Percentiles rank a stretch among this genome's conserved stretches.
phyloP scores from a whole-genome alignment of 64 coral and sea anemone species.

The Montipora cactus region DNA sequence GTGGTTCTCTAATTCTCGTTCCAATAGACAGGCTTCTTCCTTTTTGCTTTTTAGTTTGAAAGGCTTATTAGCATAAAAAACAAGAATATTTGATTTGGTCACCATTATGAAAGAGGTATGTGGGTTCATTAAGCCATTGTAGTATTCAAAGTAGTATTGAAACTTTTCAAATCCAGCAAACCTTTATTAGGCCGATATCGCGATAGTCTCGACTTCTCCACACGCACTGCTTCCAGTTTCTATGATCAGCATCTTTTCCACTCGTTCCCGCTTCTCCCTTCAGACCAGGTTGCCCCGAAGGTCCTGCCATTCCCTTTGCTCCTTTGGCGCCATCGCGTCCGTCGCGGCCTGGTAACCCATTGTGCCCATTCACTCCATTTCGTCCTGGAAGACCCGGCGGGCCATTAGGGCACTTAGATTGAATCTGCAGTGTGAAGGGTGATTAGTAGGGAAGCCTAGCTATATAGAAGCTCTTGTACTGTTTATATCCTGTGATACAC shows the following conservation, averaged over 20 bases:
- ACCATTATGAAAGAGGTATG: no score
- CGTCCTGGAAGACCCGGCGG: constrained; percentile 1
- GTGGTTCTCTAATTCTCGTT: no score
- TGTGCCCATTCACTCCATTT: constrained; percentile 5
- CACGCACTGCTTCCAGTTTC: constrained; percentile 16
- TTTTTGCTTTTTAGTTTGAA: no score
- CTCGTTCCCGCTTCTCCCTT: constrained; percentile 7
- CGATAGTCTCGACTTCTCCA: no score
- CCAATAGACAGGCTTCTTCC: no score
- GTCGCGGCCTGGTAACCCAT: constrained; percentile 36
- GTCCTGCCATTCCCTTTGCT: neutral
- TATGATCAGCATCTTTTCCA: neutral
- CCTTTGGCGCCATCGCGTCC: constrained; percentile 18
- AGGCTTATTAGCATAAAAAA: no score
- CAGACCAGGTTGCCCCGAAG: neutral
- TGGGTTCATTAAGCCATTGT: no score
- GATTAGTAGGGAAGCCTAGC: neutral
- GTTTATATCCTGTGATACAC: no score
- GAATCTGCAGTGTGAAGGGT: neutral
- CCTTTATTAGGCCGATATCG: constrained; percentile 3
- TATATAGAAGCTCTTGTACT: no score
- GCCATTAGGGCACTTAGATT: neutral
- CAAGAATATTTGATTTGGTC: no score
- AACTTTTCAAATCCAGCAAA: neutral
- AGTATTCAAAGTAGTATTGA: no score